Conservation (phyloP, 2,888 invertebrate genomes). For the Diarsia brunnea region DNA sequence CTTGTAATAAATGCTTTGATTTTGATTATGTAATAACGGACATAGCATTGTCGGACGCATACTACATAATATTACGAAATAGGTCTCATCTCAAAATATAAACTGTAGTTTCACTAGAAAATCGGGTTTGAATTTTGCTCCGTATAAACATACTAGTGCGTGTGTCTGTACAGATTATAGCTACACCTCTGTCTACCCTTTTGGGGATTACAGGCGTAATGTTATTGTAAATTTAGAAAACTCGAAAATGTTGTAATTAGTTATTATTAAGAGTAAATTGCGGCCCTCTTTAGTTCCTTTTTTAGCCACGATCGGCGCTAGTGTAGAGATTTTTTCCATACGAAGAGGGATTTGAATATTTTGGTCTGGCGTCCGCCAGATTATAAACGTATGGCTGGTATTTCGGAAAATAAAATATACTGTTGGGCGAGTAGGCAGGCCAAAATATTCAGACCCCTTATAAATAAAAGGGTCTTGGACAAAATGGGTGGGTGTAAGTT, state of each 20-base stretch:
- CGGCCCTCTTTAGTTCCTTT: conserved; percentile 41
- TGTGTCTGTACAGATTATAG: too few relatives aligned
- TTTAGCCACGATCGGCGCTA: conserved; percentile 39
- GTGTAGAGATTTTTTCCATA: conserved; percentile 17
- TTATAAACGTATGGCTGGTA: neutral
- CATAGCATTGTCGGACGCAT: too few relatives aligned
- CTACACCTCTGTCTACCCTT: neutral
- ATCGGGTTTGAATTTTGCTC: too few relatives aligned
- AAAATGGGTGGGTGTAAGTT: neutral
- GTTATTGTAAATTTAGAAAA: neutral
- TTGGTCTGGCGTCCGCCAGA: neutral
- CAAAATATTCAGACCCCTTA: neutral
- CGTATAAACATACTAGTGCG: too few relatives aligned
- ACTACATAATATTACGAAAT: too few relatives aligned
- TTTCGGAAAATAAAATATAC: neutral
- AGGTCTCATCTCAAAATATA: too few relatives aligned
- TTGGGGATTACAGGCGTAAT: neutral
- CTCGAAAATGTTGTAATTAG: conserved; percentile 30
- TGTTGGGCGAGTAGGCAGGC: neutral
- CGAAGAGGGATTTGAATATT: neutral
- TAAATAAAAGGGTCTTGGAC: neutral
- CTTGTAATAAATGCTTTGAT: too few relatives aligned
- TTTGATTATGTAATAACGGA: too few relatives aligned
- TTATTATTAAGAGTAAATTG: conserved; percentile 1
- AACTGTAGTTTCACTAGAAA: too few relatives aligned